Evolutionary conservation across 2,113 vertebrate genomes (phyloP).

Genomic region (Bos javanicus): DNA sequence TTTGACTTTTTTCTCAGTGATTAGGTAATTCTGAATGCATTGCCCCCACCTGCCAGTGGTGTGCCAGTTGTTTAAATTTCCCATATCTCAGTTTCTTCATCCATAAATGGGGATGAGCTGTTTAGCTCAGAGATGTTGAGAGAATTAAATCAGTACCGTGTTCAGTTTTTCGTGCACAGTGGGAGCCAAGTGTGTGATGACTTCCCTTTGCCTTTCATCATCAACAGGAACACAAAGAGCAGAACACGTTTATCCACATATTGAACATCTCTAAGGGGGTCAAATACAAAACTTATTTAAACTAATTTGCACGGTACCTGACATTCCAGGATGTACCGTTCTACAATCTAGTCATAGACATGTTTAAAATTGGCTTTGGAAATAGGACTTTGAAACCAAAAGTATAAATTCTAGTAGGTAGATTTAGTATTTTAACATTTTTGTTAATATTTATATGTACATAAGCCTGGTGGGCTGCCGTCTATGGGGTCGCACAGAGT

Average conservation of each 20-base stretch:
- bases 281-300: not conserved
- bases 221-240: not conserved
- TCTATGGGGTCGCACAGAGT: too few species aligned
- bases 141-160: not conserved
- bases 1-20: not conserved
- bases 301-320: not conserved
- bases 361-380: not conserved
- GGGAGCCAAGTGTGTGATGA: not conserved
- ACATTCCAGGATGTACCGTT: not conserved
- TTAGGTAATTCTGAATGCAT: not conserved
- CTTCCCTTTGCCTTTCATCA: not conserved
- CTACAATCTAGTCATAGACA: not conserved
- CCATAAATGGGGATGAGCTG: not conserved
- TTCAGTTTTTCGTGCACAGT: not conserved
- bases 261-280: not conserved
- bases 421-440: not conserved
- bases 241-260: not conserved
- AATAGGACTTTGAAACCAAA: not conserved
- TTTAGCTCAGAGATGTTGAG: conserved; percentile 1
- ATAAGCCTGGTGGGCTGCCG: not conserved
- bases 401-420: not conserved
- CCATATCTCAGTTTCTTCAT: not conserved
- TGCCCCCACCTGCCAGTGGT: not conserved
- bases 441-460: not conserved
- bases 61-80: not conserved